Base-by-base conservation (phyloP, 1,140 invertebrate genomes). In the Euborellia annulipes region DNA sequence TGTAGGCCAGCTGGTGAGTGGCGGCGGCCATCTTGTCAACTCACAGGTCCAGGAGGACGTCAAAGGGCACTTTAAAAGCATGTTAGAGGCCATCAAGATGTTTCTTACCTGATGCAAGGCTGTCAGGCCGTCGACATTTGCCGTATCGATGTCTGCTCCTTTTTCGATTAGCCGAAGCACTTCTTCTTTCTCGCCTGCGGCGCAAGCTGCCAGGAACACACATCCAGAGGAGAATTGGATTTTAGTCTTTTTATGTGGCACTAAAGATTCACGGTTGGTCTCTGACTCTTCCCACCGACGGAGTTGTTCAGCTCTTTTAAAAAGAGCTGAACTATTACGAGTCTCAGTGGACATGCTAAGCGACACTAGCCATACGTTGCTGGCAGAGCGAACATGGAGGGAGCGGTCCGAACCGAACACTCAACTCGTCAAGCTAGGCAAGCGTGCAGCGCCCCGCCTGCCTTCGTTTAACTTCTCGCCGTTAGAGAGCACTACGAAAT, bases 51-150 rank as follows among this genome's bases (percentile, higher is more conserved):
- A 27, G 23, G 23, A 27, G 23, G 23, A 6, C 23, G 23, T 27
- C 23, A 27, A 4, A 11, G 23, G n/a, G n/a, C n/a, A n/a, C n/a
- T n/a, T n/a, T n/a, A n/a, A n/a, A n/a, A n/a, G n/a, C n/a, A n/a
- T n/a, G n/a, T n/a, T n/a, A n/a, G n/a, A n/a, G n/a, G n/a, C n/a
- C n/a, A n/a, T n/a, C n/a, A n/a, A n/a, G n/a, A n/a, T n/a, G n/a
- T n/a, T n/a, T n/a, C 23, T 58, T 75, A 96, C 92, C 85, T 98
- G 93, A 72, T 98, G 95, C 39, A 98, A 68, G 45, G 92, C 93
- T 42, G 95, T 98, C 41, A 98, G 74, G 48, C 95, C 95, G 65
- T 98, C 95, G 50, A 95, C 86, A 67, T 96, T 96, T 41, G 87
- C 80, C 45, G 90, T 94, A 71, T 98, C 92, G 55, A 98, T 95